Evolutionary conservation across 1,140 invertebrate genomes (phyloP), one percentile per base, ranked within the genome.

Genomic region (Delia radicum): DNA sequence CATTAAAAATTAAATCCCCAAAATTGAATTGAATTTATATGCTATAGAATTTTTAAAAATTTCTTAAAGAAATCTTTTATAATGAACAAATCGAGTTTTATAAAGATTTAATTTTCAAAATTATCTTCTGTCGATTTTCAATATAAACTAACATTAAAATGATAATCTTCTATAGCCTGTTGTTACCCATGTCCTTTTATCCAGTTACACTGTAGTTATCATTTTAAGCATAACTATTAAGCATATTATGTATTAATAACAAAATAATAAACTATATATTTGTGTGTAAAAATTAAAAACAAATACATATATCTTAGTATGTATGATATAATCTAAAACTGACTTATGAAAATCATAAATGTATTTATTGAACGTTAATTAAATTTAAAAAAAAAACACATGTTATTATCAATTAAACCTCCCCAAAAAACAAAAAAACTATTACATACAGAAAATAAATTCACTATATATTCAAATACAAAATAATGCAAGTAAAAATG

Each of bases 331-430:
- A 69, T 69, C n/a, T 33, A 69, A 69, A 37, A 33, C 65, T 7
- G 29, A 69, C 65, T 69, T 33, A 69, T 69, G 65, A 69, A 69
- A n/a, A 69, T 69, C 29, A 69, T 76, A 80, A 77, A 81, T 81
- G 81, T 84, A 84, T 82, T 83, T 84, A 84, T 84, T 84, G 78
- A 81, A 81, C 78, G 81, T 84, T 76, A 69, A 69, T 69, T 69
- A 69, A 18, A 69, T 21, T 69, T 69, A 69, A n/a, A 69, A 24
- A n/a, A 37, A 65, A 65, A 55, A 55, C 3, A 33, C 29, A 69
- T 69, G 65, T 69, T 69, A 69, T 69, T 69, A 73, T 73, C 48
- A 73, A 73, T 71, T 33, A 71, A n/a, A n/a, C n/a, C n/a, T n/a
- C n/a, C n/a, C n/a, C n/a, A n/a, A 78, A 74, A 83, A 80, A 80